Percentiles rank a stretch among this genome's conserved stretches.
Conservation (phyloP, 2,797 vertebrate species). For the Urophycis tenuis region DNA sequence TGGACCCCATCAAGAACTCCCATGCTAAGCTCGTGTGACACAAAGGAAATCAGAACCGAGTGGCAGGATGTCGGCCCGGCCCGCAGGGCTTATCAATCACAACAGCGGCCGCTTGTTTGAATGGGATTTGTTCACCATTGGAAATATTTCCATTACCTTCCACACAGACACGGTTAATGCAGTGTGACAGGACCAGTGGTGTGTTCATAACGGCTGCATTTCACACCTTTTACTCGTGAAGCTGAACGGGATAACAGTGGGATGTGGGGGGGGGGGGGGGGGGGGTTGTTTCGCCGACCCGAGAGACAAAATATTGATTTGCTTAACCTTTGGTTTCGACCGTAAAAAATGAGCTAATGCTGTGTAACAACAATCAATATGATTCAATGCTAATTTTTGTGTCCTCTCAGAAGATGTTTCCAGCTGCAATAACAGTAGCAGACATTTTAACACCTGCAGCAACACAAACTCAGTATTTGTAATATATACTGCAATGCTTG, state of each 20-base stretch:
- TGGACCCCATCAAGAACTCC: no score
- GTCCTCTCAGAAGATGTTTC: neutral
- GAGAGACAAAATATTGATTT: neutral
- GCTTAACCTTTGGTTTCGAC: neutral
- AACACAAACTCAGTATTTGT: neutral
- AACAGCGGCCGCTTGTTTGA: neutral
- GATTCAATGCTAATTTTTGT: neutral
- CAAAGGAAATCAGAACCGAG: no score
- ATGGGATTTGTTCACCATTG: neutral
- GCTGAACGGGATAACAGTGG: neutral
- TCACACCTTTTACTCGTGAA: neutral
- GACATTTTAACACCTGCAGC: neutral
- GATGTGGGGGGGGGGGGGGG: no score
- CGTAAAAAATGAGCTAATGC: neutral
- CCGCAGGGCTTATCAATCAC: neutral
- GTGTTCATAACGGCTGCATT: neutral
- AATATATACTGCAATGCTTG: neutral
- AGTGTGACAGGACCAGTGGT: neutral
- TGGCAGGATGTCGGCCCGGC: neutral
- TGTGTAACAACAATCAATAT: neutral
- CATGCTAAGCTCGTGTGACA: no score
- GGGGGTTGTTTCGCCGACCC: neutral
- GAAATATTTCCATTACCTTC: neutral
- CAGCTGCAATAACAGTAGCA: neutral
- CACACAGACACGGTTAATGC: neutral